These are phyloP conservation scores for Myopa testacea DNA, from an alignment of 2,888 invertebrate genomes.

Conservation along the genomic window DNA sequence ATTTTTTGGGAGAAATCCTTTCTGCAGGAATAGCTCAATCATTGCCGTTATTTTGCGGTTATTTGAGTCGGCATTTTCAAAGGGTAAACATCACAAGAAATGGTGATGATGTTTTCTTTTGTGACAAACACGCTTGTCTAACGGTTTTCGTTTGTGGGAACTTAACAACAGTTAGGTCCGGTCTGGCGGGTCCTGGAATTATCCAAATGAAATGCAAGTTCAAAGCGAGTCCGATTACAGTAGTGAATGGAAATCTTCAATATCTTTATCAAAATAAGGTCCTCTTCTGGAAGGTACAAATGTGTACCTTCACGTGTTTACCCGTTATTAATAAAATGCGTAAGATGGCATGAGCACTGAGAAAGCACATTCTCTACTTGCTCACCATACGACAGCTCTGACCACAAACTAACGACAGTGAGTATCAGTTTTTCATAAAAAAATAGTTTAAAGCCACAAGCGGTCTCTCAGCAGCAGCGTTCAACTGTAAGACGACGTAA, in stretches of 20 bases:
- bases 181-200: neutral
- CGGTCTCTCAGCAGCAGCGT: neutral
- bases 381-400: neutral
- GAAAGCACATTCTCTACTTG: no score
- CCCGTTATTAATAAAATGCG: neutral
- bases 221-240: neutral
- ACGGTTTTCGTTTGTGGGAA: slow-evolving; percentile 17
- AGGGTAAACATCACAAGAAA: slow-evolving; percentile 2
- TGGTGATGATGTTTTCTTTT: slow-evolving; percentile 21
- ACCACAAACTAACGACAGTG: slow-evolving; percentile 22
- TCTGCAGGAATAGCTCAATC: slow-evolving; percentile 38
- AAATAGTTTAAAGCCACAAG: slow-evolving; percentile 24
- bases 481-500: slow-evolving; percentile 17
- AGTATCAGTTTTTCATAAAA: slow-evolving; percentile 6
- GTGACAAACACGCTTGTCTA: slow-evolving; percentile 28
- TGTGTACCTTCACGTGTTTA: neutral
- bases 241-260: neutral
- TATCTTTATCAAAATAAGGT: neutral
- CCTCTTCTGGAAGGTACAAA: neutral
- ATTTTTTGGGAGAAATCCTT: slow-evolving; percentile 6
- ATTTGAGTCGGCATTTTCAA: slow-evolving; percentile 29
- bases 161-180: neutral
- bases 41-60: slow-evolving; percentile 30
- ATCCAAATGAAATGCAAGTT: neutral
- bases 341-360: no score